These are phyloP conservation scores for Miniopterus natalensis DNA, from an alignment of 2,113 vertebrate species.

Conservation along the genomic window DNA sequence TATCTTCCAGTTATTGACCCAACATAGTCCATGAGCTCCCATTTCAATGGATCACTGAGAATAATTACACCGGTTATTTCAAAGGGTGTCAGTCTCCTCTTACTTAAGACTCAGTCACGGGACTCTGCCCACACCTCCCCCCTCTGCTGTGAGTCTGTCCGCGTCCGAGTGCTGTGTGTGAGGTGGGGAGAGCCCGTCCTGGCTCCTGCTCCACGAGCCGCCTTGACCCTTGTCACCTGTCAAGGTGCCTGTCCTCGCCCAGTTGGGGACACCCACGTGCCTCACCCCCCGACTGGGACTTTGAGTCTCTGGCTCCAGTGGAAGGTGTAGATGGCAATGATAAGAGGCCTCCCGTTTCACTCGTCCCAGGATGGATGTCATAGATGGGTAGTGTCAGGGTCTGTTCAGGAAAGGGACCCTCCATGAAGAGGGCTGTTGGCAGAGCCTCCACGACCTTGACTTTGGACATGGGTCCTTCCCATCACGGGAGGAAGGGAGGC, in stretches of 20 bases:
- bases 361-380: neutral
- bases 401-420: slow-evolving; percentile 41
- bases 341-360: no score
- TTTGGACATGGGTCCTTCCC: neutral
- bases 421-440: neutral
- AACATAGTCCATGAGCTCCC: neutral
- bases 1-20: neutral
- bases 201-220: neutral
- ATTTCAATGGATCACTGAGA: neutral
- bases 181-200: fast-evolving
- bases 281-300: neutral
- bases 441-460: neutral
- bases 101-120: neutral
- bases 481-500: fast-evolving
- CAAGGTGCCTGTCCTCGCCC: no score
- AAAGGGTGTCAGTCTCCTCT: neutral
- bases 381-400: slow-evolving; percentile 58
- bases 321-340: slow-evolving; percentile 42
- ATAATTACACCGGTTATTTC: neutral
- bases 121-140: fast-evolving
- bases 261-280: neutral
- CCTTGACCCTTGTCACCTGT: neutral
- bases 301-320: neutral
- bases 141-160: fast-evolving
- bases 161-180: neutral